These are phyloP conservation scores for Blastobasis lacticolella DNA, from an alignment of 2,888 invertebrate species.

Conservation along the genomic window DNA sequence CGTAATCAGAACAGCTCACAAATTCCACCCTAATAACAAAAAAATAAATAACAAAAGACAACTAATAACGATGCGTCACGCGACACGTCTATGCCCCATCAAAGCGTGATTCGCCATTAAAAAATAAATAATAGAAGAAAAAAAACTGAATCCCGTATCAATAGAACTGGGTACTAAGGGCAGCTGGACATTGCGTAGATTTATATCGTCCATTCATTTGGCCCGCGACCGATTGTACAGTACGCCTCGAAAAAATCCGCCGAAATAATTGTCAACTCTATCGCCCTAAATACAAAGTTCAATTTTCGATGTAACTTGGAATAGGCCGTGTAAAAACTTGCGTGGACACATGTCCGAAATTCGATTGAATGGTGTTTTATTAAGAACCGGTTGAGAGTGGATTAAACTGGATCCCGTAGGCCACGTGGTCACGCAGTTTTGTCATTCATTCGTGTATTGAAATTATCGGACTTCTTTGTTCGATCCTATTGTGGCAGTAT, in stretches of 20 bases:
- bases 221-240: slow-evolving; percentile 24
- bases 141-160: slow-evolving; percentile 34
- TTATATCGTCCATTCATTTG: slow-evolving; percentile 28
- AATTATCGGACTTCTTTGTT: slow-evolving; percentile 59
- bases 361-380: slow-evolving; percentile 65
- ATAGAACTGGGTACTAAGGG: slow-evolving; percentile 39
- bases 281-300: no score
- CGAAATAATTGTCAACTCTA: neutral
- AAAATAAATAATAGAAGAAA: slow-evolving; percentile 24
- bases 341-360: slow-evolving; percentile 38
- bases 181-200: slow-evolving; percentile 51
- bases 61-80: neutral
- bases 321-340: slow-evolving; percentile 14
- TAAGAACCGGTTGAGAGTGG: slow-evolving; percentile 61
- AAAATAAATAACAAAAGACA: neutral
- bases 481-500: slow-evolving; percentile 22
- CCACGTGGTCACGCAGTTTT: slow-evolving; percentile 65
- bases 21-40: neutral
- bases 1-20: no score
- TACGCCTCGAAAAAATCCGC: neutral
- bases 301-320: no score
- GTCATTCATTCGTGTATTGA: slow-evolving; percentile 51
- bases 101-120: slow-evolving; percentile 23
- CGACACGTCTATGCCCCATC: neutral
- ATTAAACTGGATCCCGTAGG: slow-evolving; percentile 36